These are phyloP conservation scores for Apogon hyalosoma DNA, from an alignment of 2,797 vertebrate genomes.

Conservation along the genomic window DNA sequence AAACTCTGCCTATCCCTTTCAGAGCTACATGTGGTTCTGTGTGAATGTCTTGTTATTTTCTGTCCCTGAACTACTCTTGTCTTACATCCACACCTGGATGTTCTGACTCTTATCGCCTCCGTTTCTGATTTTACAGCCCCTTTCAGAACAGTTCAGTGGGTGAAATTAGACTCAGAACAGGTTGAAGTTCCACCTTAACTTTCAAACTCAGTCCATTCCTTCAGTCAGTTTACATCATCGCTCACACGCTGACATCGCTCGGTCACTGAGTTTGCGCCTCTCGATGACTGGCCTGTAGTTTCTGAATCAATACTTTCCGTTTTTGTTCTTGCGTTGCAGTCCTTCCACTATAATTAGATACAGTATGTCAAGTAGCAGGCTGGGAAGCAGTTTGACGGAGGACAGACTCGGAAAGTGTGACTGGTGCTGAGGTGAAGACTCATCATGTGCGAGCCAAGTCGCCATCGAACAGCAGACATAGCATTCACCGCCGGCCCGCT, in stretches of 20 bases:
- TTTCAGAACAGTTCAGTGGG: no score
- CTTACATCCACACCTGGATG: no score
- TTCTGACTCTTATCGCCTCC: no score
- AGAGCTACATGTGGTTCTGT: no score
- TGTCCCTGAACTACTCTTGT: no score
- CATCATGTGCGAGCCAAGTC: conserved; percentile 38
- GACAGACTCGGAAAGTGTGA: conserved; percentile 74
- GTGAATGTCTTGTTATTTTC: no score
- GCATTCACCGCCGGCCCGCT: conserved; percentile 28
- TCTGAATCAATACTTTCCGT: conserved; percentile 53
- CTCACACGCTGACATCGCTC: conserved; percentile 1
- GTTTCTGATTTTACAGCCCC: no score
- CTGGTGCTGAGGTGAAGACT: conserved; percentile 54
- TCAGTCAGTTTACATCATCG: not conserved
- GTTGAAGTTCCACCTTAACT: no score
- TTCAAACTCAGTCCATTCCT: no score
- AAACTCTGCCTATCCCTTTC: no score
- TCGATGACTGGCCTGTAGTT: conserved; percentile 11
- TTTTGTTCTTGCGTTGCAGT: conserved; percentile 35
- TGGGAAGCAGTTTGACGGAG: conserved; percentile 43
- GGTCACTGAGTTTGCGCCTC: conserved; percentile 30
- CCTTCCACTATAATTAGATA: conserved; percentile 55
- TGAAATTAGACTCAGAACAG: no score
- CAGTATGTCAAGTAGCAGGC: conserved; percentile 33
- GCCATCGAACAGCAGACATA: conserved; percentile 32